Base-by-base conservation (phyloP, 2,888 invertebrate genomes). In the Herminia tarsipennalis region DNA sequence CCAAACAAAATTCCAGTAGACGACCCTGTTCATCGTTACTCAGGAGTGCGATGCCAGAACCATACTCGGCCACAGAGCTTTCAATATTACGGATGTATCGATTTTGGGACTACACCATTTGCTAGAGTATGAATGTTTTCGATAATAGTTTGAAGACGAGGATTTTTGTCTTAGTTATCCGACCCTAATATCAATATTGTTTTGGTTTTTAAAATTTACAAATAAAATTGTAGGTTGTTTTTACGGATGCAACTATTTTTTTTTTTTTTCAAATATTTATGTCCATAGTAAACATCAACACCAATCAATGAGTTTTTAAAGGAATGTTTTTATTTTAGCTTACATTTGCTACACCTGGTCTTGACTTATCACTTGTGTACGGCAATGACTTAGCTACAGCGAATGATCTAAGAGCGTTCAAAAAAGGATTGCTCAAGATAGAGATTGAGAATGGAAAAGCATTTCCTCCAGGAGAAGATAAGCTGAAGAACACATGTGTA, bases 11-110 rank as follows among this genome's bases (percentile, higher is more conserved):
- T 64, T 0, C 49, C 54, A 0, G n/a, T 5, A 0, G 29, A 63
- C 8, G 65, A 65, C 13, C 57, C 57, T 0, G 56, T 63, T 2
- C 60, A 58, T 8, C 41, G 60, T 1, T 63, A 34, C 14, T 55
- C 59, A 4, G 43, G 49, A 0, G 8, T 56, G 4, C 32, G 35
- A 1, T 63, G 60, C 14, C 35, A 53, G 45, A 59, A 62, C 30
- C 28, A 50, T 9, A 64, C 59, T 1, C 49, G 48, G 21, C 62
- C 59, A 1, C 27, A 32, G 2, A 48, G 38, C 4, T 59, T 52
- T 22, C 59, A 64, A 13, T 37, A 38, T 1, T 41, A 17, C 8
- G 44, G 46, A 2, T 62, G 62, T 25, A 25, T 29, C 0, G 30
- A 41, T 1, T 45, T 55, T 5, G 34, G 37, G 1, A 48, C 52